A percentile compares a stretch with the other conserved stretches of the same genome.
These are phyloP conservation scores for Mus caroli DNA, from an alignment of 2,797 vertebrate species.

Conservation along the genomic window DNA sequence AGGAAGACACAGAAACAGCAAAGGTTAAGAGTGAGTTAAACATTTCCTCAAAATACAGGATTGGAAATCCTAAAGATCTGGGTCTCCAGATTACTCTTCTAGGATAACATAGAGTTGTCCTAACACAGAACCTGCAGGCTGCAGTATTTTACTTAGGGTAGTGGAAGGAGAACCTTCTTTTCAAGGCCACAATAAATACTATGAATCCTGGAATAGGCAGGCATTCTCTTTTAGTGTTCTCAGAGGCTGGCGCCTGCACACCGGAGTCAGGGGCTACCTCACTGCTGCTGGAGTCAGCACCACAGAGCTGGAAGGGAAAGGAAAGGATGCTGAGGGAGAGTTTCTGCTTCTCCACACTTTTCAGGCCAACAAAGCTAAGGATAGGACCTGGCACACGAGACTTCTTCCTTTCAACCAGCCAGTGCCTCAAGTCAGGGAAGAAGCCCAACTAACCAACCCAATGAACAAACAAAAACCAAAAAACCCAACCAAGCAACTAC, in stretches of 20 bases:
- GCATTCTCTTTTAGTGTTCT: neutral
- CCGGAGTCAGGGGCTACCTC: neutral
- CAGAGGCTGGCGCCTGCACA: neutral
- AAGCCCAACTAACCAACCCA: neutral
- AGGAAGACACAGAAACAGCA: conserved; percentile 43
- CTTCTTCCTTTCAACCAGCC: neutral
- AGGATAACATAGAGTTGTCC: neutral
- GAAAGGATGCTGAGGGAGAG: neutral
- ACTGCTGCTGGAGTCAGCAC: neutral
- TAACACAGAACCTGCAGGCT: neutral
- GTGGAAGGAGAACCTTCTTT: neutral
- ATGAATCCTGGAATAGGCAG: neutral
- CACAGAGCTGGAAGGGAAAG: neutral
- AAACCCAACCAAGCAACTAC: no score
- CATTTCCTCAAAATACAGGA: neutral
- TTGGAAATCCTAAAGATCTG: neutral
- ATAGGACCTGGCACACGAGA: no score
- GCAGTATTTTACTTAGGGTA: neutral
- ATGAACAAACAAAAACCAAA: no score
- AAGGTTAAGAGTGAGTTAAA: neutral
- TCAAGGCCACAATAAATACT: neutral
- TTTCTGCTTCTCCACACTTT: neutral
- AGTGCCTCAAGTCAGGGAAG: neutral
- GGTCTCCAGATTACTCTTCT: neutral
- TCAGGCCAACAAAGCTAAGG: neutral